Percentiles rank a stretch among this genome's conserved stretches.
Evolutionary conservation across 2,888 invertebrate species (phyloP).

Genomic region (Cosmopolites sordidus): DNA sequence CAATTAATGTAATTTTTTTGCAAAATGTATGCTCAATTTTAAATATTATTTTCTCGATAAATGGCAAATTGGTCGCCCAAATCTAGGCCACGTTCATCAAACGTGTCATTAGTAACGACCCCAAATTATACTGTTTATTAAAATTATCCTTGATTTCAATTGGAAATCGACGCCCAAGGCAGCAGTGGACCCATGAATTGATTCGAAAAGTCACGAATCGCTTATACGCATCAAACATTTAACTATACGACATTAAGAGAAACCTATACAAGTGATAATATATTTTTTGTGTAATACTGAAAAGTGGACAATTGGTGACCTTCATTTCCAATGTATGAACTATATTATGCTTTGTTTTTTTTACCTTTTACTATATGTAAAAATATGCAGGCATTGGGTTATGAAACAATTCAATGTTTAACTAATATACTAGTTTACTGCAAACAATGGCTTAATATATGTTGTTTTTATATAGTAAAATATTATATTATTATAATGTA

Average conservation of each 20-base stretch:
- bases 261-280: not conserved
- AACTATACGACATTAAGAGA: not conserved
- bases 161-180: not conserved
- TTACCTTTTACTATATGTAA: not conserved
- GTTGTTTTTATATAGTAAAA: too few relatives aligned
- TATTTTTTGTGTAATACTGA: not conserved
- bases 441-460: too few relatives aligned
- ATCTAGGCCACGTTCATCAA: not conserved
- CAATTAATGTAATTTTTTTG: too few relatives aligned
- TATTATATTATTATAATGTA: too few relatives aligned
- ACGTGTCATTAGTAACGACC: not conserved
- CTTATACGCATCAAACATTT: not conserved
- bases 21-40: too few relatives aligned
- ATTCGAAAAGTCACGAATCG: not conserved
- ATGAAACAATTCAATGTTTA: not conserved
- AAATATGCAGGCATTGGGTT: not conserved
- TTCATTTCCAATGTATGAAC: not conserved
- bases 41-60: too few relatives aligned
- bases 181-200: not conserved
- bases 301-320: not conserved
- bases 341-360: not conserved
- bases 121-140: not conserved
- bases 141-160: slow-evolving; percentile 1
- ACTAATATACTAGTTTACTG: too few relatives aligned
- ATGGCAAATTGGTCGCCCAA: not conserved